Evolutionary conservation across 1,140 invertebrate genomes (phyloP), one percentile per base, ranked within the genome.

Genomic region (Papilio machaon): DNA sequence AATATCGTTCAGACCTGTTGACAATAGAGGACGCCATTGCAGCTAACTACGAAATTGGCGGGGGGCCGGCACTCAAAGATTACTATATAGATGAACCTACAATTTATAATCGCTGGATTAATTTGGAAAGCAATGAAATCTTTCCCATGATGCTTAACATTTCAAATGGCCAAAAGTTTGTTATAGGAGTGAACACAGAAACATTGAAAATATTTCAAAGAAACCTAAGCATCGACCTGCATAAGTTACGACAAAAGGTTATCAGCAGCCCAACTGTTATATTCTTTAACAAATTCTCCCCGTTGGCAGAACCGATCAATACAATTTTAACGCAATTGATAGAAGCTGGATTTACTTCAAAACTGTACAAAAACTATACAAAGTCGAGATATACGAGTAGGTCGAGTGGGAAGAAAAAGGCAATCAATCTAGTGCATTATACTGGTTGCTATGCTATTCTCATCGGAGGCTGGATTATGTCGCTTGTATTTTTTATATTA

Each of bases 281-380:
- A 87, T 93, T 90, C 85, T 93, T 92, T 49, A 94, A 94, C 76
- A 92, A 91, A 81, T 92, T 84, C 80, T 94, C 92, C 10, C 90
- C 89, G 35, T 81, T 94, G 7, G 86, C 73, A 3, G 15, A 79
- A 15, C 64, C 89, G 10, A 80, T 92, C 3, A 90, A 90, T 86
- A 17, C 19, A 13, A 83, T 92, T 38, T 83, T 92, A 49, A 85
- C 77, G 8, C 82, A 84, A 58, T 85, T 94, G 11, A 73, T 84
- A 17, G 88, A 91, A 84, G 83, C 84, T 77, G 92, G 92, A 1
- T 85, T 91, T 80, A 77, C 85, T 9, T 64, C 89, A 30, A 91
- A 90, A 79, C 79, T 90, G n/a, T 90, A 91, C 77, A 86, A 87
- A 80, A 85, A 90, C 52, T 86, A 89, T 64, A 87, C 85, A 5